Evolutionary conservation across 2,888 invertebrate species (phyloP).

Genomic region (Eledona agricola): DNA sequence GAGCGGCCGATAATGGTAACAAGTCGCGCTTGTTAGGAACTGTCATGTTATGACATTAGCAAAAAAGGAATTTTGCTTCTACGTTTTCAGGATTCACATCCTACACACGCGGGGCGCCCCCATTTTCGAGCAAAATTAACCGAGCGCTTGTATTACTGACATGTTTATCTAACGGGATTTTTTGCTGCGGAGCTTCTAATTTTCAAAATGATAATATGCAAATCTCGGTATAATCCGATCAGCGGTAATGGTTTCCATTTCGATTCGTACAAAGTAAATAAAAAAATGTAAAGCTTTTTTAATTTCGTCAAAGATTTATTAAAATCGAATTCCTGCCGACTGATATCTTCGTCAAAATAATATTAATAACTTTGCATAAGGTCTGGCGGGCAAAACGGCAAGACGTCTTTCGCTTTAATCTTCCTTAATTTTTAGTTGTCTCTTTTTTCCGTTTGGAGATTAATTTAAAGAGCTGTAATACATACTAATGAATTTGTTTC

Average conservation of each 20-base stretch:
- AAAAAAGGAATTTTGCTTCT: no score
- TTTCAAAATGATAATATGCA: constrained; percentile 35
- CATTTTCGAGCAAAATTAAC: no score
- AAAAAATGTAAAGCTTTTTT: constrained; percentile 27
- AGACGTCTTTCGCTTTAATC: constrained; percentile 13
- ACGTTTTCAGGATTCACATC: no score
- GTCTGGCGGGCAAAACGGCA: background rate
- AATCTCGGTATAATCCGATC: constrained; percentile 34
- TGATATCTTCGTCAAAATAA: constrained; percentile 30
- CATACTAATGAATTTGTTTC: constrained; percentile 33
- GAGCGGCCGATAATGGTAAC: constrained; percentile 15
- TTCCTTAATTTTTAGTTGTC: constrained; percentile 30
- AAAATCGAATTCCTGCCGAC: constrained; percentile 27
- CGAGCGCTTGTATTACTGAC: constrained; percentile 3
- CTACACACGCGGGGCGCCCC: no score
- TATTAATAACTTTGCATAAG: constrained; percentile 23
- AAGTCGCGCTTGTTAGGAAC: constrained; percentile 12
- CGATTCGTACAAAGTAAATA: constrained; percentile 29
- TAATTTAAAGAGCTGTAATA: constrained; percentile 27
- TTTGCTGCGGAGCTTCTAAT: constrained; percentile 22
- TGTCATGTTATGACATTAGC: constrained; percentile 7
- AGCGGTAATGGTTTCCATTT: constrained; percentile 34
- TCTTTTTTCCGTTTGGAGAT: constrained; percentile 16
- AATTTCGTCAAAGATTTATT: constrained; percentile 34
- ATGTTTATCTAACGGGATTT: constrained; percentile 11